These are phyloP conservation scores for Sinella curviseta DNA, from an alignment of 1,140 invertebrate genomes.

Conservation along the genomic window DNA sequence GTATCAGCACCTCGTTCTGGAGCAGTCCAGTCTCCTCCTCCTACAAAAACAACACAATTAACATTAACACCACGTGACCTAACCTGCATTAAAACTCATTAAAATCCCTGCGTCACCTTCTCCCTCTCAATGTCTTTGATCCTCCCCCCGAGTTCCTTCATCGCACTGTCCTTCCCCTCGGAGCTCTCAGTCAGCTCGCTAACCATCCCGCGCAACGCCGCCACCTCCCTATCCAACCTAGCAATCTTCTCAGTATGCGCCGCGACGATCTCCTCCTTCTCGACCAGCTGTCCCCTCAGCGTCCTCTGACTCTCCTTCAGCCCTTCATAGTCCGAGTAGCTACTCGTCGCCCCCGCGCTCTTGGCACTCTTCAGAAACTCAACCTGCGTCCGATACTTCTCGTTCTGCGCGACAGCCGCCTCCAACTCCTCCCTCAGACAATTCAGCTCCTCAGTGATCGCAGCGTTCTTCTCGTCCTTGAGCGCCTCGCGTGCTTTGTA, in stretches of 20 bases:
- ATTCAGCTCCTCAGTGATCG: background rate
- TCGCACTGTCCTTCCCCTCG: slow-evolving; percentile 31
- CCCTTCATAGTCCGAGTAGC: slow-evolving; percentile 11
- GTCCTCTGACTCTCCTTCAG: background rate
- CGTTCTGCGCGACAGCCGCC: background rate
- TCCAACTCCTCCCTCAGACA: background rate
- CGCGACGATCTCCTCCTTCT: background rate
- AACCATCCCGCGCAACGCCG: background rate
- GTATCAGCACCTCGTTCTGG: slow-evolving; percentile 18
- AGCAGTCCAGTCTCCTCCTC: slow-evolving; percentile 32
- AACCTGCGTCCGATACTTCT: background rate
- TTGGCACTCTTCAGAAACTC: background rate
- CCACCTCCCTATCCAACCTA: background rate
- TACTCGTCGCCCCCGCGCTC: background rate
- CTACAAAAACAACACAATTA: too few relatives aligned
- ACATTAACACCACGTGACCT: too few relatives aligned
- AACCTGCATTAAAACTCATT: too few relatives aligned
- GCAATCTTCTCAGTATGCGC: slow-evolving; percentile 5
- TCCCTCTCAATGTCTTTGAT: slow-evolving; percentile 38
- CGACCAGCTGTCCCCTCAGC: background rate
- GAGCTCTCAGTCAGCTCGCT: slow-evolving; percentile 19
- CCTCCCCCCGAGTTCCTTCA: slow-evolving; percentile 27
- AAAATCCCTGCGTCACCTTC: too few relatives aligned
- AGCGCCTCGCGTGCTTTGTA: background rate
- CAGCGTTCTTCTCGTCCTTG: slow-evolving; percentile 18